Evolutionary conservation across 2,888 invertebrate species (phyloP), one percentile per base, ranked within the genome.

Genomic region (Stenodema calcarata): DNA sequence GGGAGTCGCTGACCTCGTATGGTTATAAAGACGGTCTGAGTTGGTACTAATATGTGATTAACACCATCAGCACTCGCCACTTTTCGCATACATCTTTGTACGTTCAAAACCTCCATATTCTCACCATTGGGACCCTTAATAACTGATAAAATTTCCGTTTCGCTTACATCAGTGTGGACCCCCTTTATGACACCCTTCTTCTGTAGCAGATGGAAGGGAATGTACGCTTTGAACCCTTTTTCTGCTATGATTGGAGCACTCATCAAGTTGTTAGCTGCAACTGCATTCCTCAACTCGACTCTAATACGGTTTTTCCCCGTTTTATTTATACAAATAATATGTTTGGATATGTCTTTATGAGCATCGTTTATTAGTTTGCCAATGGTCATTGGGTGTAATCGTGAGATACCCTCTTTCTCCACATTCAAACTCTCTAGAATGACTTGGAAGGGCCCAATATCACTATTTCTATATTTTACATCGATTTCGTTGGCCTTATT

Each of bases 271-370:
- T 79, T 79, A 12, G 79, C 79, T 1, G 44, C 23, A 23, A 23
- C 47, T 47, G 79, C 79, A 44, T 79, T 79, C 27, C 44, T 79
- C 28, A 79, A 79, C 44, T 79, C 44, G 1, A 79, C 47, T 47
- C 44, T 44, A 27, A 79, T n/a, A 3, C 79, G 12, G 18, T 79
- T 79, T 6, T 4, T 0, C 18, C 79, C 79, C 2, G 47, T 79
- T 79, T 79, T 79, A 2, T 44, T 27, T 12, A 79, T 79, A n/a
- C 6, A 27, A 42, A 12, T 79, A 23, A 79, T 47, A 44, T 79
- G 23, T 44, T 79, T 44, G n/a, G 44, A 44, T 27, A 79, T 44
- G 12, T 79, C 79, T 14, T 44, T 44, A 44, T 79, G 44, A 0
- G 27, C 79, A 14, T 44, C 44, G 28, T 79, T n/a, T 27, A 44